phyloP scores from a whole-genome alignment of 2,797 vertebrate species.

The Anguilla obscura region DNA sequence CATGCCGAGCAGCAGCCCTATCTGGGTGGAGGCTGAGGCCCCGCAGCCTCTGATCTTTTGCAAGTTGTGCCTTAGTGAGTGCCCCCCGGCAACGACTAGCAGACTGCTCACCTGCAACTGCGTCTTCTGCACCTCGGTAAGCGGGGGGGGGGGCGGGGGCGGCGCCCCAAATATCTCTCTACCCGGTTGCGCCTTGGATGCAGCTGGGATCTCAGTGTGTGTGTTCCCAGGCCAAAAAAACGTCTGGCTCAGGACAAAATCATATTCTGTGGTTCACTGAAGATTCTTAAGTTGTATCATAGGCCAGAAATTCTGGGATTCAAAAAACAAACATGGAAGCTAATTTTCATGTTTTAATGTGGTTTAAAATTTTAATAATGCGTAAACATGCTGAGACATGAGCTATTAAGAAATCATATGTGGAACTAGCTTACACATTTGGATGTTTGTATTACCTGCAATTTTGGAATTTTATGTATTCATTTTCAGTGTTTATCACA shows the following conservation, averaged over 20 bases:
- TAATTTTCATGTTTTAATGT: not conserved
- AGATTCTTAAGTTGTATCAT: not conserved
- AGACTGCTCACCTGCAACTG: constrained; percentile 84
- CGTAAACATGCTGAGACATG: not conserved
- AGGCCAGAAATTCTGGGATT: not conserved
- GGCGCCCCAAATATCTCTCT: not conserved
- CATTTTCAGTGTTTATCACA: not conserved
- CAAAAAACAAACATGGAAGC: not conserved
- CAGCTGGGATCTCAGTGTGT: not conserved
- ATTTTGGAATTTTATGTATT: not conserved
- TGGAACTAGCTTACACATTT: not conserved
- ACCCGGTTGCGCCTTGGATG: not conserved
- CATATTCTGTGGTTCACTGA: not conserved
- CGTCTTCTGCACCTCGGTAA: constrained; percentile 86
- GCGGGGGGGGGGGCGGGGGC: constrained; percentile 36
- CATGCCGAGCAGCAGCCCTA: constrained; percentile 60
- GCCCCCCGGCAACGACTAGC: constrained; percentile 76
- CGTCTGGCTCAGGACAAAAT: not conserved
- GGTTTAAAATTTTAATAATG: not conserved
- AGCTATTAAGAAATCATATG: not conserved
- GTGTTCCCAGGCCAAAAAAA: not conserved
- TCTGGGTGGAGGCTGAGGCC: constrained; percentile 58
- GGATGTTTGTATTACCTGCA: not conserved
- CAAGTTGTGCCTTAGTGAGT: constrained; percentile 89
- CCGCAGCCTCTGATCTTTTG: constrained; percentile 75